Base-by-base conservation (phyloP, 2,888 invertebrate genomes). In the Netelia melanura region DNA sequence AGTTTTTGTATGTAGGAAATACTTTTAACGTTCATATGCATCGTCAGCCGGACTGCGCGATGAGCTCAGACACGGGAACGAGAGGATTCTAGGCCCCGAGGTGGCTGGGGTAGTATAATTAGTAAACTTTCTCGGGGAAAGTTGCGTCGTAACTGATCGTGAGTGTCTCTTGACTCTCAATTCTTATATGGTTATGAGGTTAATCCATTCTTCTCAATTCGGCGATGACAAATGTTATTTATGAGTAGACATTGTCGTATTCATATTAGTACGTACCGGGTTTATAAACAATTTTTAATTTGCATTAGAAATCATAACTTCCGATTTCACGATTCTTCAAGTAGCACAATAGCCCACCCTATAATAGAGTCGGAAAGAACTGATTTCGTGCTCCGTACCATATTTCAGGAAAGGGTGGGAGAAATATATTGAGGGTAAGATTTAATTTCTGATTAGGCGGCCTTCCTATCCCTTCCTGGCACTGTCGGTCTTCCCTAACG, bases 371-470 rank as follows among this genome's bases (percentile, higher is more conserved):
- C 21, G 54, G 23, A 52, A 72, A 61, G 56, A 43, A 43, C 62
- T 56, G 9, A 68, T n/a, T 38, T 75, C 56, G 43, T 56, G 68
- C 21, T 74, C 62, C 48, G 17, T 64, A 64, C 30, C 11, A 58
- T 44, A 70, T 68, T 72, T 75, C 61, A 3, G 17, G 23, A 25
- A n/a, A 44, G 43, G 52, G 62, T 38, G 38, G n/a, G 68, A 44
- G 64, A 75, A 61, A 84, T 82, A 88, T 91, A 92, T 92, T 92
- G 92, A 92, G 91, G 91, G 91, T 91, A 92, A 92, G 92, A 92
- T 93, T 92, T 93, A 92, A 93, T 93, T 93, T 92, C 92, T 92
- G 92, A 93, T 93, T 92, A 92, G 92, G 89, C 89, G 88, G 88
- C 81, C 88, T 88, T 88, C 89, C 89, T 87, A 84, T 76, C 25